Base-by-base conservation (phyloP, 1,140 invertebrate genomes). In the Pseudobourletiella spinata region DNA sequence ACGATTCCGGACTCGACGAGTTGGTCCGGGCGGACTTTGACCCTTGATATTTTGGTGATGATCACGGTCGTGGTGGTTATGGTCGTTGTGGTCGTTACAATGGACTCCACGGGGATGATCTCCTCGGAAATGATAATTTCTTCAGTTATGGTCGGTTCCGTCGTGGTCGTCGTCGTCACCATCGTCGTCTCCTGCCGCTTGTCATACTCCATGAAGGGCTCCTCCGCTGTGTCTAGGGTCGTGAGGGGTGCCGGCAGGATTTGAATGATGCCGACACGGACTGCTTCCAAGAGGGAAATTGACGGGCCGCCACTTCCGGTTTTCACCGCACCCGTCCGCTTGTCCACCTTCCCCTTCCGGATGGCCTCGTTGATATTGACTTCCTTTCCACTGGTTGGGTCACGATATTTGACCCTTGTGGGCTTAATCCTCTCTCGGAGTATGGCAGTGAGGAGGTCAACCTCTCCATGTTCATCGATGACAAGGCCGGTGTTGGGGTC, bases 361-460 rank as follows among this genome's bases (percentile, higher is more conserved):
- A 92, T 78, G 1, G 91, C 91, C 73, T 91, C 85, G 29, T 83
- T 79, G 28, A 93, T 76, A 29, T 82, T 80, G 56, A 94, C 81
- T 61, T 82, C 76, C 71, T 82, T 78, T 1, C 84, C 85, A 1
- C 83, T 84, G 46, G 76, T 72, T 15, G 88, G 88, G 77, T 94
- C 87, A 59, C 82, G 80, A 3, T 95, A 81, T 72, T 83, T 81
- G 1, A 93, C 82, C n/a, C 82, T 79, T 71, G 79, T 80, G 2
- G 80, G 73, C 43, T 85, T 77, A 42, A 91, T 76, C 57, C 81
- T 76, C 11, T 84, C 85, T 51, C 84, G 80, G 52, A 83, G 79
- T 1, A 89, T 77, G 8, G 87, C 86, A 65, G 81, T 77, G 29
- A 88, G 73, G 55, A 91, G 78, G 72, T 84, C 83, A 30, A 73